Evolutionary conservation across 2,797 vertebrate species (phyloP).

Genomic region (Megaceryle alcyon): DNA sequence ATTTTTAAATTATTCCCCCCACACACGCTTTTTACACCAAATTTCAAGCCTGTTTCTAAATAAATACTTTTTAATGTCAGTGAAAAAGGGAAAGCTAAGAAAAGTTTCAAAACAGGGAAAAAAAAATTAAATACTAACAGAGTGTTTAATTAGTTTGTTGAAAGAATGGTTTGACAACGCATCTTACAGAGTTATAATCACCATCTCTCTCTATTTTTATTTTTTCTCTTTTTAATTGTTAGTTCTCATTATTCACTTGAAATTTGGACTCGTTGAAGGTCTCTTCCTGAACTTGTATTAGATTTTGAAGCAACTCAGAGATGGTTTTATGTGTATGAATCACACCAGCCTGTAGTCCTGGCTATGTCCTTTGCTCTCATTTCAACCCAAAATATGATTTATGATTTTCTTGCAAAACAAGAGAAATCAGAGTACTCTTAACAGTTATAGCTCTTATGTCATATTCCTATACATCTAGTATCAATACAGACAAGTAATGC

Average conservation of each 20-base stretch:
- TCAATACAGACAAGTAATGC: too few relatives aligned
- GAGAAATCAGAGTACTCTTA: too few relatives aligned
- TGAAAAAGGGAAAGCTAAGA: background rate
- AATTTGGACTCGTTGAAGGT: background rate
- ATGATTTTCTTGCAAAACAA: too few relatives aligned
- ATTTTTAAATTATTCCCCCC: too few relatives aligned
- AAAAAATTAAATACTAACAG: background rate
- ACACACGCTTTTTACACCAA: background rate
- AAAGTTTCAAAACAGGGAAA: background rate
- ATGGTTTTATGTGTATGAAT: background rate
- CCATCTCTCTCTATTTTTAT: background rate
- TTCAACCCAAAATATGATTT: too few relatives aligned
- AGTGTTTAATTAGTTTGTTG: background rate
- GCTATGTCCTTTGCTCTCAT: too few relatives aligned
- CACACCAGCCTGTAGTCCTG: background rate
- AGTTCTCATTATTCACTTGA: background rate
- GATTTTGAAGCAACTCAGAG: background rate
- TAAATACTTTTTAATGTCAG: background rate
- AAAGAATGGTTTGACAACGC: background rate
- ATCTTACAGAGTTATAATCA: background rate
- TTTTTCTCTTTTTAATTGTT: background rate
- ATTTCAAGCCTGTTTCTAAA: background rate
- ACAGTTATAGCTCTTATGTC: too few relatives aligned
- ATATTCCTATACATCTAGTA: too few relatives aligned
- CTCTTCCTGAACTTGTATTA: background rate